phyloP scores from a whole-genome alignment of 2,797 vertebrate species.

The Neopelma chrysocephalum region DNA sequence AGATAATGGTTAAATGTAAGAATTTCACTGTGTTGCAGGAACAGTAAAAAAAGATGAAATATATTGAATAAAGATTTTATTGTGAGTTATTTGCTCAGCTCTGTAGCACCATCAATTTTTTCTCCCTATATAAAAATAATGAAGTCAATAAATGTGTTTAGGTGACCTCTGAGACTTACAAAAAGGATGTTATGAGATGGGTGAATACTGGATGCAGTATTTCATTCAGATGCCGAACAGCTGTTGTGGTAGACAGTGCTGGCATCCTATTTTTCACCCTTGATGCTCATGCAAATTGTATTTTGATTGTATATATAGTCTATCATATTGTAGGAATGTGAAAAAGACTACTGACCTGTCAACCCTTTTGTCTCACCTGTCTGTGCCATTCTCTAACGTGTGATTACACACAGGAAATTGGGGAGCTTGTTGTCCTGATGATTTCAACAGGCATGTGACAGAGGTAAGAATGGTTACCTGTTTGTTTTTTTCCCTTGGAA shows the following conservation, averaged over 20 bases:
- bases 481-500: background rate
- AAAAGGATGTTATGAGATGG: slow-evolving; percentile 64
- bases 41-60: slow-evolving; percentile 58
- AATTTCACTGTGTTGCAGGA: slow-evolving; percentile 48
- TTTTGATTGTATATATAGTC: background rate
- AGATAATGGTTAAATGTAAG: slow-evolving; percentile 44
- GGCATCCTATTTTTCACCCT: slow-evolving; percentile 37
- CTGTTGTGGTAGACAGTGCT: slow-evolving; percentile 48
- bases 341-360: background rate
- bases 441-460: background rate
- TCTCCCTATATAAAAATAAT: slow-evolving; percentile 68
- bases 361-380: background rate
- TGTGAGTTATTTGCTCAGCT: slow-evolving; percentile 65
- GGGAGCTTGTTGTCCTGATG: background rate
- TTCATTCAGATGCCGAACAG: slow-evolving; percentile 51
- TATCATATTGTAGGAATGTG: background rate
- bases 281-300: background rate
- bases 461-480: background rate
- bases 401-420: background rate
- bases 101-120: slow-evolving; percentile 58
- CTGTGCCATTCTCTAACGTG: background rate
- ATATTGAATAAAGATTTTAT: slow-evolving; percentile 67
- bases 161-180: slow-evolving; percentile 62
- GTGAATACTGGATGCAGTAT: slow-evolving; percentile 49
- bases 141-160: slow-evolving; percentile 68